Evolutionary conservation across 2,888 invertebrate species (phyloP).

Genomic region (Pristionchus fissidentatus): DNA sequence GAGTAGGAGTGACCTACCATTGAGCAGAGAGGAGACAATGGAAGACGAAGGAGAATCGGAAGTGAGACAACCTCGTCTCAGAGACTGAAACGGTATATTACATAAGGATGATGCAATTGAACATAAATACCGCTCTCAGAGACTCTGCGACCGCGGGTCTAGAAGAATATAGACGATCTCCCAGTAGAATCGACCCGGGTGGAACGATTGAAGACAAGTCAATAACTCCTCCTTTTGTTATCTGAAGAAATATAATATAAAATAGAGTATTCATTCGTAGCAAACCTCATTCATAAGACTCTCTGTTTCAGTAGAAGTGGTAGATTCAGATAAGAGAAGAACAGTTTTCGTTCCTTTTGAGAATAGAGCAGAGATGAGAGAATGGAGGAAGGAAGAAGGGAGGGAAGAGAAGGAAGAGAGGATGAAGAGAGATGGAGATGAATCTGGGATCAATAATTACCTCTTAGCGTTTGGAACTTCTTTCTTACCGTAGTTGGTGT

Average conservation of each 20-base stretch:
- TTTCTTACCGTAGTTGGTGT: background rate
- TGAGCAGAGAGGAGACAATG: background rate
- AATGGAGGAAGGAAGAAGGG: background rate
- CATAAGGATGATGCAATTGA: background rate
- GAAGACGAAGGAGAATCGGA: background rate
- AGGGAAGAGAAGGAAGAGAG: background rate
- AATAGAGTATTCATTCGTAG: background rate
- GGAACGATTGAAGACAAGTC: slow-evolving; percentile 8
- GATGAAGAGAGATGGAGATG: slow-evolving; percentile 5
- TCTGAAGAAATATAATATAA: background rate
- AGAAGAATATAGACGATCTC: slow-evolving; percentile 14
- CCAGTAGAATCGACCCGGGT: background rate
- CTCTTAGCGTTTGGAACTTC: background rate
- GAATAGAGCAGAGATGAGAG: slow-evolving; percentile 21
- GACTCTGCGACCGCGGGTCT: background rate
- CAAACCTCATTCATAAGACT: background rate
- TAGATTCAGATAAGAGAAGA: background rate
- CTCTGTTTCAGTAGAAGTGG: background rate
- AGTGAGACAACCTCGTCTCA: slow-evolving; percentile 35
- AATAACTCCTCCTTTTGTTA: background rate
- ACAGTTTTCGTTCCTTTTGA: slow-evolving; percentile 4
- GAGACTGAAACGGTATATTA: background rate
- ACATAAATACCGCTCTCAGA: background rate
- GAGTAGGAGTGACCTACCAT: slow-evolving; percentile 4
- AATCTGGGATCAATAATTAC: background rate